A percentile compares a stretch with the other conserved stretches of the same genome.
phyloP scores from a whole-genome alignment of 2,888 invertebrate genomes.

The Melikaiella ostensackeni region DNA sequence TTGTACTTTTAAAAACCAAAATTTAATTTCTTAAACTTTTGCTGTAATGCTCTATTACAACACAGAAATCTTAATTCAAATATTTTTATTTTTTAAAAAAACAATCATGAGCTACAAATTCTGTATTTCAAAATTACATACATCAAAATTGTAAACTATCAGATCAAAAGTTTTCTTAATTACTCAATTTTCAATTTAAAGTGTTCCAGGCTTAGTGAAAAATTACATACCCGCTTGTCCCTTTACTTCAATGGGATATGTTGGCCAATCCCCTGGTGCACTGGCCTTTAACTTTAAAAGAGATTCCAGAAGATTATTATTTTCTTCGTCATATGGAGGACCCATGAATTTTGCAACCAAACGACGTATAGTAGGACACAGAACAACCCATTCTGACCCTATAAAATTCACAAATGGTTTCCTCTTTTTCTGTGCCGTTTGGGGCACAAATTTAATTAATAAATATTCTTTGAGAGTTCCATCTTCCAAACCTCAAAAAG shows the following conservation, averaged over 20 bases:
- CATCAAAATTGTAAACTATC: no score
- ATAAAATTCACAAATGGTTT: not conserved
- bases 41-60: no score
- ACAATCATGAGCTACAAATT: no score
- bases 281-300: not conserved
- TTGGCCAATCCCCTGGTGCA: no score
- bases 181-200: not conserved
- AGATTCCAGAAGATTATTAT: not conserved
- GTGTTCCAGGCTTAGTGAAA: no score
- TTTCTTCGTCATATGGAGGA: not conserved
- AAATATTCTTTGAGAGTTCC: not conserved
- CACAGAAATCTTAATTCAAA: no score
- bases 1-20: not conserved
- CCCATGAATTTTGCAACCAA: not conserved
- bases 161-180: not conserved
- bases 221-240: not conserved
- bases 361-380: not conserved
- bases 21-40: no score
- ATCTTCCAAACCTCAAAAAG: not conserved
- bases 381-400: not conserved
- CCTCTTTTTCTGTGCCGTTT: not conserved
- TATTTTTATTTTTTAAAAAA: no score
- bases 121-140: no score
- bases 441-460: not conserved
- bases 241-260: not conserved